Percentiles rank a stretch among this genome's conserved stretches.
phyloP scores from a whole-genome alignment of 2,113 vertebrate species.

The Campylorhamphus procurvoides region DNA sequence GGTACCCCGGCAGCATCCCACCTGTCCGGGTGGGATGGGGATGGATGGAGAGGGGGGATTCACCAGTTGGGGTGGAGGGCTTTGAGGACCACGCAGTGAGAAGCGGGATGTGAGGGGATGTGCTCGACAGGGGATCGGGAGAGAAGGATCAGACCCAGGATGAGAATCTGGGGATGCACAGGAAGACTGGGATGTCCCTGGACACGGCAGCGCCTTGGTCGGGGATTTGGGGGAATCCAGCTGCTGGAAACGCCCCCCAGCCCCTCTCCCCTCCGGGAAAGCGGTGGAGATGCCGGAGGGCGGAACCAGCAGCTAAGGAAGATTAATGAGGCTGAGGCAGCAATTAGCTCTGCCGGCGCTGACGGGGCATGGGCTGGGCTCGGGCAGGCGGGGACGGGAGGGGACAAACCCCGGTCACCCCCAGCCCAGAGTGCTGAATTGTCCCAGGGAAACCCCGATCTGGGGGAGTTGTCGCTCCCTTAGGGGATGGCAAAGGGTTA shows the following conservation, averaged over 20 bases:
- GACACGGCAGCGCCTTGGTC: not conserved
- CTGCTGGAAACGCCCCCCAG: not conserved
- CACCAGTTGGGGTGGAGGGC: accelerated
- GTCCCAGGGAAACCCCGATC: accelerated
- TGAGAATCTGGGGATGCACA: accelerated
- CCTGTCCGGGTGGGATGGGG: not conserved
- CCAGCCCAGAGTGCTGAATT: not conserved
- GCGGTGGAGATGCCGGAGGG: not conserved
- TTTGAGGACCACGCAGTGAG: not conserved
- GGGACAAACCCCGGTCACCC: accelerated
- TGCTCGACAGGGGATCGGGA: accelerated
- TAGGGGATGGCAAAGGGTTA: accelerated
- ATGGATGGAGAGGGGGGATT: not conserved
- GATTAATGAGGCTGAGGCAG: slow-evolving; percentile 53
- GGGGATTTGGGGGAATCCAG: not conserved
- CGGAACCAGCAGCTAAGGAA: slow-evolving; percentile 9
- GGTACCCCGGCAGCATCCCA: not conserved
- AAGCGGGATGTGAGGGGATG: accelerated
- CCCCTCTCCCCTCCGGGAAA: not conserved
- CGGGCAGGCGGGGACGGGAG: accelerated
- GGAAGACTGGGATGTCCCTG: not conserved
- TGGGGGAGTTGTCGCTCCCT: not conserved
- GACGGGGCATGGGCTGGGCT: not conserved
- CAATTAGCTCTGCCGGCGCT: not conserved
- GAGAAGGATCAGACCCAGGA: not conserved